These are phyloP conservation scores for Oscheius sp. DNA, from an alignment of 1,140 invertebrate genomes.

Conservation along the genomic window DNA sequence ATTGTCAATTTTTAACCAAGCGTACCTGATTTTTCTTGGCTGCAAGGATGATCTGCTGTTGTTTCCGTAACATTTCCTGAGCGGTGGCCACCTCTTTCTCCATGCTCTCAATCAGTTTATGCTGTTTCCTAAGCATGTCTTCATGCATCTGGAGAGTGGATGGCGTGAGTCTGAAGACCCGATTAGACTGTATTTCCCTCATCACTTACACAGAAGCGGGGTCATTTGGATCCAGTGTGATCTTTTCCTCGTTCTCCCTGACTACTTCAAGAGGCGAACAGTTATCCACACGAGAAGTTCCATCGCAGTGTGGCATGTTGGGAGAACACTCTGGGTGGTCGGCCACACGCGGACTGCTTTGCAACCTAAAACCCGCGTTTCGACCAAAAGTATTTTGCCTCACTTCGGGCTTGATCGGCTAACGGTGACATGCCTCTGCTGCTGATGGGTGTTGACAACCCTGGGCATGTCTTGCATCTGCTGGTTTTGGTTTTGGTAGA, in stretches of 20 bases:
- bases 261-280: not conserved
- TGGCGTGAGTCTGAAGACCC: conserved; percentile 39
- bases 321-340: conserved; percentile 27
- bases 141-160: conserved; percentile 48
- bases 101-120: conserved; percentile 80
- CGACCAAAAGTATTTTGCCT: too few relatives aligned
- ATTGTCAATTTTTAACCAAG: conserved; percentile 1
- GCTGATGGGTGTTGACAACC: not conserved
- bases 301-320: conserved; percentile 8
- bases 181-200: conserved; percentile 26
- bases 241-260: not conserved
- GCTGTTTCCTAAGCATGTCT: conserved; percentile 72
- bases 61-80: conserved; percentile 53
- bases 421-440: too few relatives aligned
- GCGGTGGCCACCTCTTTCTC: conserved; percentile 72
- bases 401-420: too few relatives aligned
- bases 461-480: conserved; percentile 12
- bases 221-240: conserved; percentile 6
- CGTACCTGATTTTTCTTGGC: conserved; percentile 46
- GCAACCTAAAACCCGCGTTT: conserved; percentile 17
- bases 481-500: conserved; percentile 11
- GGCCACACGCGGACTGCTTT: conserved; percentile 8
- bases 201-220: not conserved
- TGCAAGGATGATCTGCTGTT: conserved; percentile 52
- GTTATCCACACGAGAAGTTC: not conserved